Evolutionary conservation across 2,797 vertebrate species (phyloP).

Genomic region (Syncerus caffer): DNA sequence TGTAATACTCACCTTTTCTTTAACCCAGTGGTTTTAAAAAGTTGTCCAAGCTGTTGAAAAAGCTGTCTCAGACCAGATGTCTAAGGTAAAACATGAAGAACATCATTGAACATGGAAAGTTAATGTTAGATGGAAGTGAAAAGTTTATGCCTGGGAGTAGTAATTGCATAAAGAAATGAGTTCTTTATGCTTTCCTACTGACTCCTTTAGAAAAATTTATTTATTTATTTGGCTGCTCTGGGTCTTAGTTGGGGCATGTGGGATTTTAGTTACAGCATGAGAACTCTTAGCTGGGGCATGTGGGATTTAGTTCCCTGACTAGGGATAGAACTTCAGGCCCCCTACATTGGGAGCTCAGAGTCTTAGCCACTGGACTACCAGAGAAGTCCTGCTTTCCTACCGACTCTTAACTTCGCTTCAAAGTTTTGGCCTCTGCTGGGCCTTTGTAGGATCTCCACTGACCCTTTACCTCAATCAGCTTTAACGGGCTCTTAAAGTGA

Average conservation of each 20-base stretch:
- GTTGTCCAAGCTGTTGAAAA: conserved; percentile 22
- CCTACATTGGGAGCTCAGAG: background rate
- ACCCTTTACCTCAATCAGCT: background rate
- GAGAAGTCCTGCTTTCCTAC: background rate
- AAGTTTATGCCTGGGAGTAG: background rate
- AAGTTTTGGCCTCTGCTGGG: background rate
- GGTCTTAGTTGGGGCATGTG: background rate
- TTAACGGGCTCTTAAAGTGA: conserved; percentile 32
- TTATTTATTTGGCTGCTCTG: background rate
- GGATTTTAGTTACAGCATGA: background rate
- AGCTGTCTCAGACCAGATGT: background rate
- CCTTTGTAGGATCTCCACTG: background rate
- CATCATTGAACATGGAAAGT: background rate
- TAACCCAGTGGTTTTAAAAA: background rate
- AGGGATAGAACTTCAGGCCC: background rate
- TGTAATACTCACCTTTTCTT: background rate
- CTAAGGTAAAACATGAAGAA: background rate
- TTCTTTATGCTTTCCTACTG: background rate
- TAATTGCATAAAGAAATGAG: background rate
- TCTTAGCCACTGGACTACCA: background rate
- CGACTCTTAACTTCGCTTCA: background rate
- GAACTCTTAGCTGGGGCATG: background rate
- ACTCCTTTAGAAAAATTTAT: background rate
- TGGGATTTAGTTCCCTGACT: background rate
- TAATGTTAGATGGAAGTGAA: background rate